Conservation (phyloP, 2,888 invertebrate genomes). For the Sminthurides aquaticus region DNA sequence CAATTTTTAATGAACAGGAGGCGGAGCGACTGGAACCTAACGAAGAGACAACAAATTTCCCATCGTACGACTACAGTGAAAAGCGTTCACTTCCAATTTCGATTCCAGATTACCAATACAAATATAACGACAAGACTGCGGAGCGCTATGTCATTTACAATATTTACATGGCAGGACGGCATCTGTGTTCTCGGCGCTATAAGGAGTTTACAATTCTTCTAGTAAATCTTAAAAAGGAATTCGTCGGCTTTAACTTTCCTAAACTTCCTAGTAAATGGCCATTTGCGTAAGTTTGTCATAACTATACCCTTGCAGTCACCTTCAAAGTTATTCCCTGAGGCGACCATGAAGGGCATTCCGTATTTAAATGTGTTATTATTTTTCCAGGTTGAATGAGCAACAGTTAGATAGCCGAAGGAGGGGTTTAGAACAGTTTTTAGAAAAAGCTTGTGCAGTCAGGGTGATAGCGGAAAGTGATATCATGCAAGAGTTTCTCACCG, state of each 20-base stretch:
- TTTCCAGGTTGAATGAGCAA: constrained; percentile 72
- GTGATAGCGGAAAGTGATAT: constrained; percentile 96
- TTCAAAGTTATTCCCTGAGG: background rate
- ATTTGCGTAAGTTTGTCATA: constrained; percentile 59
- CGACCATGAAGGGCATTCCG: too few relatives aligned
- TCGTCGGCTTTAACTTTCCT: constrained; percentile 90
- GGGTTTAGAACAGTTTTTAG: constrained; percentile 93
- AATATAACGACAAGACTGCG: constrained; percentile 65
- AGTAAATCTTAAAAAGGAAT: constrained; percentile 82
- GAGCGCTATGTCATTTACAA: constrained; percentile 92
- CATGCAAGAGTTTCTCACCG: constrained; percentile 94
- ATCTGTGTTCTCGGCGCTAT: constrained; percentile 91
- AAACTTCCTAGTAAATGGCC: constrained; percentile 98
- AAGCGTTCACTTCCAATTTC: constrained; percentile 69
- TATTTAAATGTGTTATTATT: too few relatives aligned
- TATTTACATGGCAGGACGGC: constrained; percentile 98
- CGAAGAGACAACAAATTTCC: constrained; percentile 72
- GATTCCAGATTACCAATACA: constrained; percentile 88
- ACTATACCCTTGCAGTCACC: too few relatives aligned
- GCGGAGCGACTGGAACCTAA: constrained; percentile 74
- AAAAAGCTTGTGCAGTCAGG: constrained; percentile 94
- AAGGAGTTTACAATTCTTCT: constrained; percentile 89
- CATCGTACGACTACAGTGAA: constrained; percentile 84
- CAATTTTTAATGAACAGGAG: constrained; percentile 53
- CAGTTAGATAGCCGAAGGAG: constrained; percentile 89